Base-by-base conservation (phyloP, 2,888 invertebrate species). In the Bedellia somnulentella region DNA sequence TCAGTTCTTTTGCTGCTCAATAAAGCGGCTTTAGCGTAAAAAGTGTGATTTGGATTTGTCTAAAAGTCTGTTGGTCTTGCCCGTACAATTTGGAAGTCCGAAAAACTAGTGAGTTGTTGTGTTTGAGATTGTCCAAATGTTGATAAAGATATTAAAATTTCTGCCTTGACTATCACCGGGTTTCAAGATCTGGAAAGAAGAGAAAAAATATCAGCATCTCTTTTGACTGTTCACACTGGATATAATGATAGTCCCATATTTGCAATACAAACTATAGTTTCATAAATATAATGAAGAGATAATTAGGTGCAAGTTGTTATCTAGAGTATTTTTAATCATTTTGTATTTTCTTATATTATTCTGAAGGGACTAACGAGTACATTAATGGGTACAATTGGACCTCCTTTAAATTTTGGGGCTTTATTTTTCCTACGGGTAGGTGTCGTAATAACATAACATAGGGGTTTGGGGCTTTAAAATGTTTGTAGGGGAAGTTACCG, bases 101-200 rank as follows among this genome's bases (percentile, higher is more conserved):
- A 42, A 32, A 44, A 41, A 15, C 31, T 37, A 30, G 15, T 39
- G 36, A 43, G 39, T n/a, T 22, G 16, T 35, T 33, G 31, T 37
- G 30, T 29, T 32, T 30, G 24, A 29, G 35, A 28, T 34, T 30
- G 29, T 12, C 16, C 15, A 27, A 23, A 32, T 23, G 33, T 35
- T 37, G 39, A 18, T 13, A 35, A 41, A 36, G 37, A 37, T 32
- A 52, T n/a, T 29, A 51, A 49, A 51, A 54, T 47, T 45, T 46
- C 46, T 49, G 46, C 35, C 40, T 27, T 36, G 50, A 55, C 49
- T 59, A 55, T 66, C 57, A 67, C 64, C 66, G 68, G 73, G 71
- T 71, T 49, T 67, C 71, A 73, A 70, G 70, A 73, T 62, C 73
- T 75, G 73, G 27, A 71, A 52, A 41, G 35, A 27, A 43, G 28